Conservation (phyloP, 1,140 invertebrate genomes). For the Cydia fagiglandana region DNA sequence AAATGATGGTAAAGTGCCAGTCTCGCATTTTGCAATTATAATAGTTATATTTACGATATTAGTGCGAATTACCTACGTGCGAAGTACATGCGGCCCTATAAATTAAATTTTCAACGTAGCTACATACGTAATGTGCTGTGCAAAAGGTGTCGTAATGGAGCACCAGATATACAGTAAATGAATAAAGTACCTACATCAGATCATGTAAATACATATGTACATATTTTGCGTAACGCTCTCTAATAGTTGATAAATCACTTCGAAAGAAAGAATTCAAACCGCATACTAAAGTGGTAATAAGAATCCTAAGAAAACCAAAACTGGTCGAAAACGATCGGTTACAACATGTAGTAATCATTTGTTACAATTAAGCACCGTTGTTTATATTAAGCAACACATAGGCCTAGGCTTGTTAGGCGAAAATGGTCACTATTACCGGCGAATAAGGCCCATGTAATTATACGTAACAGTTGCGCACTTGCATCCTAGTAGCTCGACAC, state of each 20-base stretch:
- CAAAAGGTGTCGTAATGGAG: too few relatives aligned
- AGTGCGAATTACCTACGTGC: too few relatives aligned
- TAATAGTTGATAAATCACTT: too few relatives aligned
- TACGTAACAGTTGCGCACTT: constrained; percentile 26
- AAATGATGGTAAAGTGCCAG: background rate
- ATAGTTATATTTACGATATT: too few relatives aligned
- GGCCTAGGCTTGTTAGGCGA: constrained; percentile 2
- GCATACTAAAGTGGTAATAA: background rate
- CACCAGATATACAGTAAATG: too few relatives aligned
- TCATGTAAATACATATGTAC: too few relatives aligned
- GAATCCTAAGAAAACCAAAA: constrained; percentile 8
- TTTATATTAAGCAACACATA: constrained; percentile 31
- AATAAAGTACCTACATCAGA: too few relatives aligned
- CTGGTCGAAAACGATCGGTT: constrained; percentile 18
- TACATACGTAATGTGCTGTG: too few relatives aligned
- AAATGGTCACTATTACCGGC: background rate
- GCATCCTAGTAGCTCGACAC: constrained; percentile 26
- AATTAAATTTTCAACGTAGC: too few relatives aligned
- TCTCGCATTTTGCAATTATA: background rate
- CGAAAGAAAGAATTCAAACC: too few relatives aligned
- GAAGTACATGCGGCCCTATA: too few relatives aligned
- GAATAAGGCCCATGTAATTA: constrained; percentile 15
- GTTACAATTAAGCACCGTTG: constrained; percentile 30
- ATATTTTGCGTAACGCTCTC: too few relatives aligned
- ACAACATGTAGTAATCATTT: constrained; percentile 27